A percentile compares a stretch with the other conserved stretches of the same genome.
phyloP scores from a whole-genome alignment of 2,113 vertebrate species.

The Barbus barbus region DNA sequence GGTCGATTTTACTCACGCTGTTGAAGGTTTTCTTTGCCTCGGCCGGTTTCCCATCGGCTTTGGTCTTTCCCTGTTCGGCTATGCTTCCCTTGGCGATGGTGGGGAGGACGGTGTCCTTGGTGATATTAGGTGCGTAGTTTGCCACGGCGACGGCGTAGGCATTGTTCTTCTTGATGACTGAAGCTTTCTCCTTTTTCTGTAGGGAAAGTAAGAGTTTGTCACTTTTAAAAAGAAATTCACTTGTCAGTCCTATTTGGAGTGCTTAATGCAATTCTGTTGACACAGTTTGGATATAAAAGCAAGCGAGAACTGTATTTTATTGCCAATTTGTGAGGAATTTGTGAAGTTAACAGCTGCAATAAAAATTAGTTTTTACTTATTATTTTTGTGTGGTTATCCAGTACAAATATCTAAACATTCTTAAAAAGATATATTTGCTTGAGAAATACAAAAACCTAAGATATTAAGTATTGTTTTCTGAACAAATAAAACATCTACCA shows the following conservation, averaged over 20 bases:
- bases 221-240: not conserved
- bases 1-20: conserved; percentile 99
- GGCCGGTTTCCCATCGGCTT: conserved; percentile 83
- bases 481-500: no score
- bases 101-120: conserved; percentile 92
- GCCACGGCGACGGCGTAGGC: conserved; percentile 97
- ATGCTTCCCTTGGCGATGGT: conserved; percentile 93
- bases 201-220: not conserved
- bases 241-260: not conserved
- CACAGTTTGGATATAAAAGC: not conserved
- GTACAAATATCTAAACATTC: not conserved
- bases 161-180: conserved; percentile 95
- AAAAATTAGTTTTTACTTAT: not conserved
- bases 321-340: not conserved
- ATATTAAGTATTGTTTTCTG: no score
- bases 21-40: conserved; percentile 99
- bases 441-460: no score
- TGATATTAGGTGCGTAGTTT: conserved; percentile 95
- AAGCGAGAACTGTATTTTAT: not conserved
- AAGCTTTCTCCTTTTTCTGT: conserved; percentile 96
- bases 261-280: not conserved
- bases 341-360: not conserved
- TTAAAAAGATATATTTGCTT: no score
- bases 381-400: not conserved
- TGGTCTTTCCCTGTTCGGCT: conserved; percentile 84